Base-by-base conservation (phyloP, 2,888 invertebrate genomes). In the Torymus texanus region DNA sequence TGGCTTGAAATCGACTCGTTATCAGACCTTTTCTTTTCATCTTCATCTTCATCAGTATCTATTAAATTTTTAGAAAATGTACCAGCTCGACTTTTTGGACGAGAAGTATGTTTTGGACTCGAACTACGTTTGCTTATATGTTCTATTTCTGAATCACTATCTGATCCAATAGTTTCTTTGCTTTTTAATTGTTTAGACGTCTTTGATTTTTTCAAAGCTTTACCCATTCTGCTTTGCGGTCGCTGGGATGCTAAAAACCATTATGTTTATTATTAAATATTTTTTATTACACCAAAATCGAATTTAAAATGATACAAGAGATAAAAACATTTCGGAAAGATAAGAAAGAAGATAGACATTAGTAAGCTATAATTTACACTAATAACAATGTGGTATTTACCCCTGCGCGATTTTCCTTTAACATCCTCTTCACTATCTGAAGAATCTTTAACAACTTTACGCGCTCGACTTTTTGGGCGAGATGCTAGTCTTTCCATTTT, bases 361-460 rank as follows among this genome's bases (percentile, higher is more conserved):
- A 8, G 41, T 8, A 41, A 8, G 8, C 8, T 5, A 29, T 29
- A 29, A 29, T 29, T 29, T 29, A 29, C 29, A 29, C 41, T 41
- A 41, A 41, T 41, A 41, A 8, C 8, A 41, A 41, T 1, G 41
- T 41, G 41, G 41, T 41, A 41, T 41, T 56, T 77, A 53, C 67
- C 66, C 14, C 5, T 58, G 21, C 41, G 68, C 58, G 21, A 59
- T 67, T 72, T 75, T 75, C 41, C 67, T 21, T 77, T 65, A 56
- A 16, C 18, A n/a, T 55, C 41, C 50, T 78, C 62, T 56, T 81
- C 78, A 53, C 53, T 76, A 16, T 71, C 75, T 12, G 24, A n/a
- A 16, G 16, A 59, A 59, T 53, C 65, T 50, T 81, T 79, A 13
- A 51, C 62, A 50, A 29, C 8, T 75, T 81, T 75, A 51, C 55